Base-by-base conservation (phyloP, 2,888 invertebrate genomes). In the Therioaphis trifolii region DNA sequence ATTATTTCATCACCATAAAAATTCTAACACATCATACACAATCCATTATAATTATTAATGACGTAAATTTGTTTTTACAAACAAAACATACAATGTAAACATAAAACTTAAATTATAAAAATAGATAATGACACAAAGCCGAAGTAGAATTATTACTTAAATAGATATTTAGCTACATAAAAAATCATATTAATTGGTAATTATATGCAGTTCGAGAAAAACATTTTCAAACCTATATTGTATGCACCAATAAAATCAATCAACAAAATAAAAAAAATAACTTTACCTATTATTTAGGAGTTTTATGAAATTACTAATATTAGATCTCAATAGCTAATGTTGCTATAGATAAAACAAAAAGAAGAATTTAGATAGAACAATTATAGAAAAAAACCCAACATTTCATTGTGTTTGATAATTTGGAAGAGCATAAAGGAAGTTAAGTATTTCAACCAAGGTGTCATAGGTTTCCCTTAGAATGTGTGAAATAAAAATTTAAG, bases 81-180 rank as follows among this genome's bases (percentile, higher is more conserved):
- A 49, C 18, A 78, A 66, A 35, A 24, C 24, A 46, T 7, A 35
- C 21, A 78, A 78, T 15, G 40, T 52, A 24, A 78, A 78, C 15
- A 52, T 68, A 4, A 61, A 80, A 49, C 71, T 80, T 71, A 72
- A 80, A 71, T 58, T 71, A 49, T 61, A 80, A 69, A 79, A 46
- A 69, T 46, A 80, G 61, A 80, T 21, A 72, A 72, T 35, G 72
- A 80, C 49, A 80, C 58, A 80, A 80, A 72, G 24, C 69, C 72
- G 72, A 80, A 72, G 58, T 80, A 80, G 72, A 80, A 72, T 78
- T 66, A 77, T 35, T 66, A 52, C n/a, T n/a, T n/a, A n/a, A n/a
- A n/a, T n/a, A 71, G 58, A 52, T 66, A 77, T 66, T 11, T 29
- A 15, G 29, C 66, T 66, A 66, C 66, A 49, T 66, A 49, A 52